Evolutionary conservation across 2,888 invertebrate genomes (phyloP).

Genomic region (Sclerodermus sp.): DNA sequence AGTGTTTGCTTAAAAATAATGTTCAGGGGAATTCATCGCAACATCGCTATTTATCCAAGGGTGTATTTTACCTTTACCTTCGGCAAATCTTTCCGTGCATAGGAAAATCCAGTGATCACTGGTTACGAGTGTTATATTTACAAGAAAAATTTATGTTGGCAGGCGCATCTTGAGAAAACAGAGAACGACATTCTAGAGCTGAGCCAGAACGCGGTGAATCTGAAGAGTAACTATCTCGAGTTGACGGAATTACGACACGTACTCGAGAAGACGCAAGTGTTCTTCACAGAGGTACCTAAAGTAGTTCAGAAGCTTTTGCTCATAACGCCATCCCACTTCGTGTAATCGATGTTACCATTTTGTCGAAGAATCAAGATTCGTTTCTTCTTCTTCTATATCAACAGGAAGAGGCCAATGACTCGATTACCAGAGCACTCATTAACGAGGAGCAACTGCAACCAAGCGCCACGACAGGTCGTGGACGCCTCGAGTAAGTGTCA

Average conservation of each 20-base stretch:
- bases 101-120: too few species aligned
- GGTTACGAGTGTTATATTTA: too few species aligned
- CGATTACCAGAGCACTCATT: slow-evolving; percentile 63
- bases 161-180: slow-evolving; percentile 92
- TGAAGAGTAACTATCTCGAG: slow-evolving; percentile 90
- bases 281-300: slow-evolving; percentile 73
- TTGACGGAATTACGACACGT: slow-evolving; percentile 90
- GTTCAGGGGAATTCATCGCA: too few species aligned
- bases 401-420: slow-evolving; percentile 71
- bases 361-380: slow-evolving; percentile 54
- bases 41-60: too few species aligned
- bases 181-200: slow-evolving; percentile 94
- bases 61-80: too few species aligned
- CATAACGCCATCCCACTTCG: slow-evolving; percentile 31
- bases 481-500: slow-evolving; percentile 56
- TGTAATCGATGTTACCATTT: slow-evolving; percentile 50
- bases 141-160: slow-evolving; percentile 28
- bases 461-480: slow-evolving; percentile 35
- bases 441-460: slow-evolving; percentile 57
- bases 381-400: slow-evolving; percentile 53
- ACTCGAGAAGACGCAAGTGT: slow-evolving; percentile 86
- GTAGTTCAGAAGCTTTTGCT: slow-evolving; percentile 36
- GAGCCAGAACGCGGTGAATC: slow-evolving; percentile 87
- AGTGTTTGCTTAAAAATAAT: background rate
- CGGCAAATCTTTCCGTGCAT: too few species aligned